phyloP scores from a whole-genome alignment of 1,140 invertebrate genomes.

The Acromyrmex echinatior region DNA sequence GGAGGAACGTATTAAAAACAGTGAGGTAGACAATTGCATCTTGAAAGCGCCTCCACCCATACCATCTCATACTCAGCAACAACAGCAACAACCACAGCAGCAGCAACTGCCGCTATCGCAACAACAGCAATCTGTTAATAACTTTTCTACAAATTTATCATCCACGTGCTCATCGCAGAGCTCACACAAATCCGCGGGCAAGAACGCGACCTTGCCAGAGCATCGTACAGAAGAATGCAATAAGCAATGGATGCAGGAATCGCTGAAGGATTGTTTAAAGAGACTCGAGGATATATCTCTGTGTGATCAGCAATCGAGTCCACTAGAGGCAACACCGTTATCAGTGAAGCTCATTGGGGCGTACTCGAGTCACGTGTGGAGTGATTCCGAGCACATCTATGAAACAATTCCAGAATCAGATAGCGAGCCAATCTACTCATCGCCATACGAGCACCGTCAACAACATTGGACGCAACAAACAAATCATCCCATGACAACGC shows the following conservation, averaged over 20 bases:
- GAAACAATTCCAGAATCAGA: conserved; percentile 90
- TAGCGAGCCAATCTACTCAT: conserved; percentile 90
- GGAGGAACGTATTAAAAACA: conserved; percentile 76
- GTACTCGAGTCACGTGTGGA: conserved; percentile 82
- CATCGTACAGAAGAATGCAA: conserved; percentile 65
- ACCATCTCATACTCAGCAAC: conserved; percentile 73
- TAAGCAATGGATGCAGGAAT: conserved; percentile 79
- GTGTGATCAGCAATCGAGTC: conserved; percentile 69
- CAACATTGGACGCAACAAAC: conserved; percentile 72
- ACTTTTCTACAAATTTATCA: conserved; percentile 68
- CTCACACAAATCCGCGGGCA: conserved; percentile 73
- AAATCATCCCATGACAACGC: conserved; percentile 59
- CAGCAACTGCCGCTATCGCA: conserved; percentile 39
- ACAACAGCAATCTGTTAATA: conserved; percentile 38
- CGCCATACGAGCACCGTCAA: conserved; percentile 88
- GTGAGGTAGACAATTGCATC: conserved; percentile 68
- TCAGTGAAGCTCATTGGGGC: conserved; percentile 80
- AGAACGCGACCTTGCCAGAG: conserved; percentile 71
- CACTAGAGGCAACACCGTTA: conserved; percentile 13
- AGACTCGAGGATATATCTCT: conserved; percentile 80
- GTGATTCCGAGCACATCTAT: conserved; percentile 90
- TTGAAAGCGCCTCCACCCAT: conserved; percentile 76
- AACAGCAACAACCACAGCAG: conserved; percentile 52
- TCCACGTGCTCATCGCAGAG: conserved; percentile 77
- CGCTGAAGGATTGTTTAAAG: conserved; percentile 80